Evolutionary conservation across 2,797 vertebrate genomes (phyloP), one percentile per base, ranked within the genome.

Genomic region (Pseudotriccus pelzelni): DNA sequence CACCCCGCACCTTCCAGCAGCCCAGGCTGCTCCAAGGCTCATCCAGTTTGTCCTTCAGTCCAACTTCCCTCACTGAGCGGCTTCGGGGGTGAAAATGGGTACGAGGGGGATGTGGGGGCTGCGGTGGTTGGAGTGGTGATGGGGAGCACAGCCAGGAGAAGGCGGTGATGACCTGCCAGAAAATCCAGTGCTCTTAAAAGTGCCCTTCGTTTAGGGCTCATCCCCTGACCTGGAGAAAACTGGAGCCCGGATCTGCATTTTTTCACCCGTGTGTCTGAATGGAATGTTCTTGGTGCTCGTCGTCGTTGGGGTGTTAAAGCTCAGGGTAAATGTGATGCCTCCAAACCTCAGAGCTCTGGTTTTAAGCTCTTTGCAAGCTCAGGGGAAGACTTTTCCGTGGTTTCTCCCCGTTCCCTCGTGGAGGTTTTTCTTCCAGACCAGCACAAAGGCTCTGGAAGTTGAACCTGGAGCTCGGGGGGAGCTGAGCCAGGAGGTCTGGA

Each of bases 251-350:
- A 10, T 20, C 23, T 49, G 15, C 3, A 0, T 3, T 43, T 75
- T 43, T 47, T 43, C 3, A n/a, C 12, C 25, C 24, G 3, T 4
- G 1, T 34, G 24, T 74, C 68, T 43, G 10, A 4, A 17, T 2
- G 18, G 24, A 30, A 16, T 34, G 5, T 21, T 15, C 39, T 14
- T 25, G 56, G 6, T 41, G 25, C 27, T 17, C 9, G 23, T 17
- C 9, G 27, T 12, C 7, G 1, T 28, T 3, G 7, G 43, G 20
- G 28, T 63, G 39, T 32, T 39, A 63, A 17, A 3, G 18, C 56
- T 64, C 19, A 5, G 34, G 43, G 8, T 20, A 4, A 28, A 50
- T 0, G 9, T 0, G 22, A 14, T 5, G 18, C 16, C 46, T 63
- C 25, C 39, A 12, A 9, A 44, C 32, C 70, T 53, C 20, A 7